phyloP scores from a whole-genome alignment of 2,888 invertebrate genomes.

The Maniola hyperantus region DNA sequence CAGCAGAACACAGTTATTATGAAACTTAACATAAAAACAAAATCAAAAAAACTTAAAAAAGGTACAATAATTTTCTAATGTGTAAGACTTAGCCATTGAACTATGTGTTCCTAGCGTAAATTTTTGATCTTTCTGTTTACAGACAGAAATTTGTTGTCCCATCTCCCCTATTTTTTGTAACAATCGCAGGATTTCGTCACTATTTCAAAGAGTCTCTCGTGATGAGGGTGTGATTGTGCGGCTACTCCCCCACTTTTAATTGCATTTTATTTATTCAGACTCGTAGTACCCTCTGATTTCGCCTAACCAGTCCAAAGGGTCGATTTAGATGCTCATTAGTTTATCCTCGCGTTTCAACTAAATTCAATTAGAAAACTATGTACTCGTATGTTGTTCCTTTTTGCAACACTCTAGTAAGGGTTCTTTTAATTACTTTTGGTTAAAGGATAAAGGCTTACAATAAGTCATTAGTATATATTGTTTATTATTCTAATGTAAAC shows the following conservation, averaged over 20 bases:
- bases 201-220: conserved; percentile 53
- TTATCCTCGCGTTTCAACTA: conserved; percentile 45
- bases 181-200: conserved; percentile 52
- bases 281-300: conserved; percentile 57
- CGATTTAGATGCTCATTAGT: conserved; percentile 58
- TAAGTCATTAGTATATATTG: neutral
- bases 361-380: conserved; percentile 52
- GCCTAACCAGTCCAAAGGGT: conserved; percentile 50
- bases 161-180: conserved; percentile 48
- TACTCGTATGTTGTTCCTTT: conserved; percentile 15
- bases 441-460: neutral
- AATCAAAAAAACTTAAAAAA: neutral
- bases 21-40: neutral
- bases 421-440: neutral
- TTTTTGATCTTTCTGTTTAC: neutral
- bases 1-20: neutral
- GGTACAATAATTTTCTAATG: neutral
- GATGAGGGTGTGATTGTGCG: conserved; percentile 50
- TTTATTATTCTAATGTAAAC: too few species aligned
- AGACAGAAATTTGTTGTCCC: conserved; percentile 44
- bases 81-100: too few species aligned
- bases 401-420: neutral
- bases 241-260: conserved; percentile 65
- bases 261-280: conserved; percentile 79
- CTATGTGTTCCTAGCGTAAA: neutral